Evolutionary conservation across 2,797 vertebrate genomes (phyloP).

Genomic region (Hippopotamyrus pictus): DNA sequence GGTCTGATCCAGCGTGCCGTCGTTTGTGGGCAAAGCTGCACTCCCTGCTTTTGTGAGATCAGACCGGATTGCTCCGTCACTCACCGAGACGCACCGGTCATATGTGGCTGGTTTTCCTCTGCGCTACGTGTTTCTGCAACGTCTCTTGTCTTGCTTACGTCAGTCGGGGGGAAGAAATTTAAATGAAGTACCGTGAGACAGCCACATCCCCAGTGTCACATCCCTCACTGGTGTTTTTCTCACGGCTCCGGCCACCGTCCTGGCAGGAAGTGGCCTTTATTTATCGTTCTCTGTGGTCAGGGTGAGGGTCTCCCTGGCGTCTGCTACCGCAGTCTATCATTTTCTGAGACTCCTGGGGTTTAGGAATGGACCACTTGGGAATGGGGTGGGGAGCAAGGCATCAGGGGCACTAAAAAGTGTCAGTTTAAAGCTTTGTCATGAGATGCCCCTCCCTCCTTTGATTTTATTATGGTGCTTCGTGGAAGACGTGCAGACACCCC

Average conservation of each 20-base stretch:
- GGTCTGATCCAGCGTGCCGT: not conserved
- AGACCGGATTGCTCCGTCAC: not conserved
- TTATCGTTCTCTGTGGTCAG: not conserved
- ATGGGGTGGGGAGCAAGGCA: not conserved
- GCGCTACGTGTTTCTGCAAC: not conserved
- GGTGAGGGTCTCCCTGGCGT: not conserved
- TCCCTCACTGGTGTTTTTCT: not conserved
- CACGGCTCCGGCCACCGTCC: not conserved
- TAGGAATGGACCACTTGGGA: not conserved
- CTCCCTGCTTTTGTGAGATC: not conserved
- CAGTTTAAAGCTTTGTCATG: not conserved
- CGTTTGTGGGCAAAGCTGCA: not conserved
- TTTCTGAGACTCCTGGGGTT: not conserved
- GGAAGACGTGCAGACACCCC: not conserved
- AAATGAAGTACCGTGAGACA: not conserved
- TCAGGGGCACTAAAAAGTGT: not conserved
- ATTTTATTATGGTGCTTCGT: not conserved
- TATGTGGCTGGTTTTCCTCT: not conserved
- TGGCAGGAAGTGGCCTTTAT: not conserved
- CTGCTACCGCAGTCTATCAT: not conserved
- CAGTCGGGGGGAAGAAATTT: not conserved
- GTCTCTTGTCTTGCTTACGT: not conserved
- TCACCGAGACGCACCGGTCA: not conserved
- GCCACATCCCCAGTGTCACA: not conserved
- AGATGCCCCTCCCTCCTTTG: not conserved